Evolutionary conservation across 2,113 vertebrate species (phyloP).

Genomic region (Psittacula cyanocephala): DNA sequence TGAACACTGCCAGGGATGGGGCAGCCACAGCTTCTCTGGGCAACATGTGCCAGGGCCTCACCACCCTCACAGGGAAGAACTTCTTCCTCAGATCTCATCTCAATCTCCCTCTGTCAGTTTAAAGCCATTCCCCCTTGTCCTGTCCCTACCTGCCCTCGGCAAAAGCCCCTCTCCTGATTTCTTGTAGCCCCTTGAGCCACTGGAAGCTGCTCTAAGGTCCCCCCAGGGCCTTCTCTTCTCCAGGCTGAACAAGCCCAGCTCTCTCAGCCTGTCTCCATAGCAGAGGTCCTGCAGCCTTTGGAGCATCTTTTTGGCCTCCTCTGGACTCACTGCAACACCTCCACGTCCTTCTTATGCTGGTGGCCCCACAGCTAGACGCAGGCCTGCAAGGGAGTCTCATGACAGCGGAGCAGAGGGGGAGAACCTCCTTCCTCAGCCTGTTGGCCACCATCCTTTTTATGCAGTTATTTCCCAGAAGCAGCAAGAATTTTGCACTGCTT

Average conservation of each 20-base stretch:
- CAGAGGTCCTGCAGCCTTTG: neutral
- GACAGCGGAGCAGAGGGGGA: neutral
- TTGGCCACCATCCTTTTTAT: neutral
- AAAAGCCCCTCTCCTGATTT: neutral
- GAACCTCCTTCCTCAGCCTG: neutral
- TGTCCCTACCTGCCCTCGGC: neutral
- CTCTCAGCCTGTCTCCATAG: neutral
- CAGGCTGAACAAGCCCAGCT: neutral
- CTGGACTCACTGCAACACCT: neutral
- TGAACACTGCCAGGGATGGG: too few species aligned
- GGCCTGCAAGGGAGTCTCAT: neutral
- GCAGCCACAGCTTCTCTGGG: too few species aligned
- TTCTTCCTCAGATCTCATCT: too few species aligned
- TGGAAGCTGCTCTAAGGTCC: neutral
- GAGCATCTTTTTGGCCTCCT: neutral
- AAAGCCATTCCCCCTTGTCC: neutral
- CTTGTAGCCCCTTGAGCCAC: neutral
- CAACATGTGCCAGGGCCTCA: too few species aligned
- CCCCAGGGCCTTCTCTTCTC: neutral
- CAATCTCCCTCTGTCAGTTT: neutral
- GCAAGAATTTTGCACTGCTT: accelerated
- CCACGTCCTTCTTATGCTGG: neutral
- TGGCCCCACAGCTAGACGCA: neutral
- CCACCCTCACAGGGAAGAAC: too few species aligned
- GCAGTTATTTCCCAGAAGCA: neutral